Evolutionary conservation across 2,113 vertebrate species (phyloP).

Genomic region (Anser cygnoides): DNA sequence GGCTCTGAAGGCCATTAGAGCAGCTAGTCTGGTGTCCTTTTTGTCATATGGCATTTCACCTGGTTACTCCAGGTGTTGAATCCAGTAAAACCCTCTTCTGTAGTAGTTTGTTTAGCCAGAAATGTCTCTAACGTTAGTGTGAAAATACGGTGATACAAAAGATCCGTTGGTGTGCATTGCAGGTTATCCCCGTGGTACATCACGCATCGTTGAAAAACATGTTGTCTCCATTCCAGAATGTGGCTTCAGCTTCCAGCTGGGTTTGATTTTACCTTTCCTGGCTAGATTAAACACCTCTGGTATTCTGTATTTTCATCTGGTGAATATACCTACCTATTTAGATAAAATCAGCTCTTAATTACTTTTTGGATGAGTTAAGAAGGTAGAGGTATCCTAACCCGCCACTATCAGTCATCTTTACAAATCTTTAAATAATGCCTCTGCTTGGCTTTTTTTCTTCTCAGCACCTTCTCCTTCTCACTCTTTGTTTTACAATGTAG

Average conservation of each 20-base stretch:
- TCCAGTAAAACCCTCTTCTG: neutral
- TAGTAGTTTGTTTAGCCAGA: rapidly evolving
- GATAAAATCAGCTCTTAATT: neutral
- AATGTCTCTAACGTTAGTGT: rapidly evolving
- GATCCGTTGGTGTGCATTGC: rapidly evolving
- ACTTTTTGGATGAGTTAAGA: rapidly evolving
- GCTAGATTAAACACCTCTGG: neutral
- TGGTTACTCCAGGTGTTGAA: neutral
- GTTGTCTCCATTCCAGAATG: neutral
- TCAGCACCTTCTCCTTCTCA: neutral
- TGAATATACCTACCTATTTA: rapidly evolving
- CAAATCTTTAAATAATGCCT: neutral
- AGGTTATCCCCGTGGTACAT: neutral
- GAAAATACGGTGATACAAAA: rapidly evolving
- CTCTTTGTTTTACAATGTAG: rapidly evolving
- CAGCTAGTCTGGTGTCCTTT: neutral
- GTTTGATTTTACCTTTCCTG: neutral
- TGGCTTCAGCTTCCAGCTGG: neutral
- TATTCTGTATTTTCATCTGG: neutral
- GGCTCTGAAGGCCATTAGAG: neutral
- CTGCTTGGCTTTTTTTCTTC: neutral
- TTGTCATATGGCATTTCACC: neutral
- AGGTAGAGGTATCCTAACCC: neutral
- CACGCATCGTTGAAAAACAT: rapidly evolving
- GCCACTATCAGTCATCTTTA: neutral